phyloP scores from a whole-genome alignment of 2,888 invertebrate genomes.

The Gandaritis pyraliata region DNA sequence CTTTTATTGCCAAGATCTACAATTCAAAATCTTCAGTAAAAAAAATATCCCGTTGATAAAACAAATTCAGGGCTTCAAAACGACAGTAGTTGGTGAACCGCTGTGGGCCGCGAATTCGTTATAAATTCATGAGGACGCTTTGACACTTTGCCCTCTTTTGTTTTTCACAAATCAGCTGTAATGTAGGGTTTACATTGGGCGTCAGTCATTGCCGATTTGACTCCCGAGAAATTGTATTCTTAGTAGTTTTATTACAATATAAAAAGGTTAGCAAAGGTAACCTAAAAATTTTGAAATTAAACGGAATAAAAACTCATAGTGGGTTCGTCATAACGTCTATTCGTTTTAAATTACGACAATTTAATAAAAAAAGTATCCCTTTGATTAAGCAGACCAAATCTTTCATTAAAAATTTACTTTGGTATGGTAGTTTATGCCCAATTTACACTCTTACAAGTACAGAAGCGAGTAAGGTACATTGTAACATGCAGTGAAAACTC shows the following conservation, averaged over 20 bases:
- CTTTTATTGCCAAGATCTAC: too few species aligned
- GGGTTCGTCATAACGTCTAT: too few species aligned
- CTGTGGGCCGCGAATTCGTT: slow-evolving; percentile 50
- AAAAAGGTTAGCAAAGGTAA: background rate
- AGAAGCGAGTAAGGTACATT: too few species aligned
- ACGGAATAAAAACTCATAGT: too few species aligned
- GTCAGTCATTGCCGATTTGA: slow-evolving; percentile 3
- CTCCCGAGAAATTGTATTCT: slow-evolving; percentile 8
- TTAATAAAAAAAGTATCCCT: too few species aligned
- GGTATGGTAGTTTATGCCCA: too few species aligned
- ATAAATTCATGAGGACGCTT: slow-evolving; percentile 63
- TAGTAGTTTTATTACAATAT: background rate
- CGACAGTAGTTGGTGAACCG: slow-evolving; percentile 24
- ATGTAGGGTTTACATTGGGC: slow-evolving; percentile 33
- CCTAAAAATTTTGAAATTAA: background rate
- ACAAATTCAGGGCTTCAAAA: slow-evolving; percentile 13
- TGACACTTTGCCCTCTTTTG: slow-evolving; percentile 49
- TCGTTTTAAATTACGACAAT: too few species aligned
- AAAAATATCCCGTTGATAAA: slow-evolving; percentile 3
- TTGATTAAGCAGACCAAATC: too few species aligned
- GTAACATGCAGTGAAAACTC: too few species aligned
- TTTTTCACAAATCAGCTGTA: slow-evolving; percentile 58
- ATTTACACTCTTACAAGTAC: too few species aligned
- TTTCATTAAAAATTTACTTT: too few species aligned
- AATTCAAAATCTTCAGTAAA: background rate